Evolutionary conservation across 2,113 vertebrate genomes (phyloP), one percentile per base, ranked within the genome.

Genomic region (Eira barbara): DNA sequence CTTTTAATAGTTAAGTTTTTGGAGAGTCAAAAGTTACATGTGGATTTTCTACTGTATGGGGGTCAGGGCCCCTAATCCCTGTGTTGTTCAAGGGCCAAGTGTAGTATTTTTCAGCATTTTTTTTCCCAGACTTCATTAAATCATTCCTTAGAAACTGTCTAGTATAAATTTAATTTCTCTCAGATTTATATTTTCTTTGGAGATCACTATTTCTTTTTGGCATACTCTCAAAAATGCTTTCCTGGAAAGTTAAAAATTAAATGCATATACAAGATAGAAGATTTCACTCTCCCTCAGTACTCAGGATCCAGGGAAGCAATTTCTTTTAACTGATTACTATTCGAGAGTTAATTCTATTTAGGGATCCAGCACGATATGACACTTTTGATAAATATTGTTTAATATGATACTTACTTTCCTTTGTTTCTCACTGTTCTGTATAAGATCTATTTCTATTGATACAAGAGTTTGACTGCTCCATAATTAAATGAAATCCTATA

Each of bases 291-390:
- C 29, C 4, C 81, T 91, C 18, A 52, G 49, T 80, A 74, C n/a
- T 91, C 55, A 95, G 61, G 95, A 84, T 87, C n/a, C 61, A 67
- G 93, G 92, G 39, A 94, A 71, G 63, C 36, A 91, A 86, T 84
- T 78, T 92, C 21, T 81, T 55, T 55, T 86, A 76, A 69, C 25
- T 63, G 49, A 86, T 95, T 47, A 47, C 27, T 67, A 80, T 74
- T 63, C 74, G 59, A 79, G n/a, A 90, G 15, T 59, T 61, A 69
- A 91, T 71, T 96, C 69, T 94, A 36, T 52, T 85, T 81, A 80
- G 34, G 47, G 57, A 57, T 39, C 34, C 57, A 94, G 83, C 95
- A 92, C 71, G 49, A 92, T 17, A 61, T 45, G 69, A 69, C 42
- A 90, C 45, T 95, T 97, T 89, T 7, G 36, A 42, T n/a, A 86